Evolutionary conservation across 2,888 invertebrate species (phyloP).

Genomic region (Magallana nippona): DNA sequence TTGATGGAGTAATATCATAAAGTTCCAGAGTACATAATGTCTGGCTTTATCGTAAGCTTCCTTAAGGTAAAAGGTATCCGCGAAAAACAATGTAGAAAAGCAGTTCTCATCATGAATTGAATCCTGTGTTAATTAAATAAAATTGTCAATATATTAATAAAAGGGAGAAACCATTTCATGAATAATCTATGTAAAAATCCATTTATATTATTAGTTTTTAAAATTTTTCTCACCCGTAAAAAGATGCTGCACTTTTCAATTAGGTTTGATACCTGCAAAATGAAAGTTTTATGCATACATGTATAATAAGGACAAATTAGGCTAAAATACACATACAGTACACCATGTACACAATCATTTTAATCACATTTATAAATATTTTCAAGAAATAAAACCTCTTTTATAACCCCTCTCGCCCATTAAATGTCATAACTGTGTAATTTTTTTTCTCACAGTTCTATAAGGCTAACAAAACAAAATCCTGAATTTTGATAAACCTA

Average conservation of each 20-base stretch:
- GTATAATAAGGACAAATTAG: no score
- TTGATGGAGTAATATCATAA: not conserved
- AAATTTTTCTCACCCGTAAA: not conserved
- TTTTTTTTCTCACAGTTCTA: no score
- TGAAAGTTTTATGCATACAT: no score
- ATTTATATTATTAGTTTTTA: not conserved
- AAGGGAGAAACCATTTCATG: not conserved
- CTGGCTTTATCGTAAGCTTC: conserved; percentile 4
- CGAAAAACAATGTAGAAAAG: conserved; percentile 30
- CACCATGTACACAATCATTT: no score
- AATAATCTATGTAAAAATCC: not conserved
- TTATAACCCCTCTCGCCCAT: no score
- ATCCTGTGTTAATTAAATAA: not conserved
- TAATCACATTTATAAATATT: no score
- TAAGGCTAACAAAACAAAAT: no score
- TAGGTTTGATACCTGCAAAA: not conserved
- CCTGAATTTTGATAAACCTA: no score
- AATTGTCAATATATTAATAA: not conserved
- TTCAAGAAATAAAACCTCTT: no score
- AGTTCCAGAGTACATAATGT: conserved; percentile 10
- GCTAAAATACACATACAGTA: no score
- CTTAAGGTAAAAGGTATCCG: not conserved
- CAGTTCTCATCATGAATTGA: not conserved
- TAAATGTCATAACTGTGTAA: no score
- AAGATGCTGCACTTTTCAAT: not conserved